These are phyloP conservation scores for Luperina testacea DNA, from an alignment of 2,888 invertebrate genomes.

Conservation along the genomic window DNA sequence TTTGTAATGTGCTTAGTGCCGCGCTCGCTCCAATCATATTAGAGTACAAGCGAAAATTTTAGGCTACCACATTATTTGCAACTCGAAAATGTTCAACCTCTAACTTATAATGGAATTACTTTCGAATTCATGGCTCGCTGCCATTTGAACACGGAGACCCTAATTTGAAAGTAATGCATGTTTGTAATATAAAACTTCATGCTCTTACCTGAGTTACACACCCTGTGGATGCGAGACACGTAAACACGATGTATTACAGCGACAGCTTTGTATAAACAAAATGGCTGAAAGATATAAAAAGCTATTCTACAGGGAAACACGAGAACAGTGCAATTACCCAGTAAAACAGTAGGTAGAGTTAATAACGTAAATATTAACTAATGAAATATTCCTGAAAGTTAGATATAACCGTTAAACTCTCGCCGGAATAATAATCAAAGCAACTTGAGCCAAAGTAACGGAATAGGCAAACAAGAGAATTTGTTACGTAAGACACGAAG, in stretches of 20 bases:
- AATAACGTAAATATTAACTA: conserved; percentile 55
- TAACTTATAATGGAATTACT: conserved; percentile 88
- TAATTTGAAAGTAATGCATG: conserved; percentile 73
- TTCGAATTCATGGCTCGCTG: conserved; percentile 81
- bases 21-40: conserved; percentile 81
- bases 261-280: conserved; percentile 27
- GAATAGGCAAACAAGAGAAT: conserved; percentile 73
- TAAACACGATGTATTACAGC: conserved; percentile 30
- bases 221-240: conserved; percentile 43
- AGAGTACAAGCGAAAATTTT: conserved; percentile 80
- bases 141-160: conserved; percentile 73
- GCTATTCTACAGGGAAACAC: conserved; percentile 19
- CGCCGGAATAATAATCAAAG: conserved; percentile 59
- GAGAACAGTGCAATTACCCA: conserved; percentile 34
- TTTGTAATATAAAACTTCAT: conserved; percentile 65
- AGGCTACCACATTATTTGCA: conserved; percentile 79
- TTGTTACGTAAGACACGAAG: conserved; percentile 67
- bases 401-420: conserved; percentile 58
- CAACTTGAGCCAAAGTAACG: conserved; percentile 58
- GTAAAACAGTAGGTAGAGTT: conserved; percentile 49
- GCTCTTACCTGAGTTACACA: conserved; percentile 40
- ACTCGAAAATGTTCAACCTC: conserved; percentile 79
- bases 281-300: conserved; percentile 20
- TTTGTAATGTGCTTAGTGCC: conserved; percentile 79
- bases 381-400: conserved; percentile 54